Conservation (phyloP, 2,888 invertebrate genomes). For the Erynnis tages region DNA sequence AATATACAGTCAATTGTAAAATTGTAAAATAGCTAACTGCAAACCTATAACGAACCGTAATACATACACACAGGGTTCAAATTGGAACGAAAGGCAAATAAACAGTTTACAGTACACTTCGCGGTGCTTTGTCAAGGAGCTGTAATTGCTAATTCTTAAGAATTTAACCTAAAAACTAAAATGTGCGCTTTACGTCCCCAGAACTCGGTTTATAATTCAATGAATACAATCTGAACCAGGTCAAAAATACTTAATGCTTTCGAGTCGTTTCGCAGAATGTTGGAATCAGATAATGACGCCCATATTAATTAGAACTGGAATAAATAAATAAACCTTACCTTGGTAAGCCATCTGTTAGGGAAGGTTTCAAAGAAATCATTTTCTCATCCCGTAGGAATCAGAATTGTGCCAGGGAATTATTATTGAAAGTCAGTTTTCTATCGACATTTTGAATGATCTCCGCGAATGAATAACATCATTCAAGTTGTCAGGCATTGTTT, state of each 20-base stretch:
- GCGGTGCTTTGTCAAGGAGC: constrained; percentile 11
- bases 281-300: constrained; percentile 16
- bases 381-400: neutral
- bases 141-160: constrained; percentile 26
- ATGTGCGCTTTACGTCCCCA: constrained; percentile 12
- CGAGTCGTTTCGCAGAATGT: constrained; percentile 21
- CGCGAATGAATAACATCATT: no score
- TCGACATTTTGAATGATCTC: no score
- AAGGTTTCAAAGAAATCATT: neutral
- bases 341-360: constrained; percentile 1
- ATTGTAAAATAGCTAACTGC: neutral
- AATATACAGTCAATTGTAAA: neutral
- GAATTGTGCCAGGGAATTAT: neutral
- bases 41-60: neutral
- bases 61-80: neutral
- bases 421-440: neutral
- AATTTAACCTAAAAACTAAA: constrained; percentile 17
- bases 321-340: constrained; percentile 5
- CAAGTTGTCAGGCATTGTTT: no score
- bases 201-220: constrained; percentile 20
- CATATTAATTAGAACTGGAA: constrained; percentile 19
- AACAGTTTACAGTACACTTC: constrained; percentile 12
- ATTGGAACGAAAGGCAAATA: neutral
- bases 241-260: constrained; percentile 22
- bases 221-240: constrained; percentile 18